A percentile compares a stretch with the other conserved stretches of the same genome.
Evolutionary conservation across 2,113 vertebrate genomes (phyloP).

Genomic region (Dolichotis patagonum): DNA sequence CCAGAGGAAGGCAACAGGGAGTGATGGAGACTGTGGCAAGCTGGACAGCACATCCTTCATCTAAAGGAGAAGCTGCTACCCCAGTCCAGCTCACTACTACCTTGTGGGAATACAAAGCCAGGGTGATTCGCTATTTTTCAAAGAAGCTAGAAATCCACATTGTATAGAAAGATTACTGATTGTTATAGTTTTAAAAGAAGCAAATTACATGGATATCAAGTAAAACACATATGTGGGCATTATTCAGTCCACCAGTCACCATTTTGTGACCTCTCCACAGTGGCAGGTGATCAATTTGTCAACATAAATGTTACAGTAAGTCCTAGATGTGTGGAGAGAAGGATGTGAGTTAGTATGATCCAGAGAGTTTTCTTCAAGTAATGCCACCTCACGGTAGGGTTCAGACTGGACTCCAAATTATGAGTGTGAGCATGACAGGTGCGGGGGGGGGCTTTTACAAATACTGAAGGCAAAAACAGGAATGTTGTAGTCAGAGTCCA

Average conservation of each 20-base stretch:
- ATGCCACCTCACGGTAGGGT: not conserved
- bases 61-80: not conserved
- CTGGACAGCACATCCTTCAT: not conserved
- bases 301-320: not conserved
- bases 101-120: not conserved
- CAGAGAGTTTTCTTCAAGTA: not conserved
- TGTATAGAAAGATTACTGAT: constrained; percentile 14
- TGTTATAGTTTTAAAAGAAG: constrained; percentile 43
- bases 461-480: not conserved
- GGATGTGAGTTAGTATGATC: not conserved
- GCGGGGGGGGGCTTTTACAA: not conserved
- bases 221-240: constrained; percentile 4
- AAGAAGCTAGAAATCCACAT: constrained; percentile 46
- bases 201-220: not conserved
- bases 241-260: constrained; percentile 33
- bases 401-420: not conserved
- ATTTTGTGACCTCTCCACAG: not conserved
- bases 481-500: not conserved
- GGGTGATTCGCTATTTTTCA: constrained; percentile 32
- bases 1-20: not conserved
- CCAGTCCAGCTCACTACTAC: not conserved
- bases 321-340: not conserved
- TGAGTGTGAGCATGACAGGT: not conserved
- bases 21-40: not conserved
- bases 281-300: not conserved